Percentiles rank a stretch among this genome's conserved stretches.
phyloP scores from a whole-genome alignment of 2,888 invertebrate species.

The Geotrupes spiniger region DNA sequence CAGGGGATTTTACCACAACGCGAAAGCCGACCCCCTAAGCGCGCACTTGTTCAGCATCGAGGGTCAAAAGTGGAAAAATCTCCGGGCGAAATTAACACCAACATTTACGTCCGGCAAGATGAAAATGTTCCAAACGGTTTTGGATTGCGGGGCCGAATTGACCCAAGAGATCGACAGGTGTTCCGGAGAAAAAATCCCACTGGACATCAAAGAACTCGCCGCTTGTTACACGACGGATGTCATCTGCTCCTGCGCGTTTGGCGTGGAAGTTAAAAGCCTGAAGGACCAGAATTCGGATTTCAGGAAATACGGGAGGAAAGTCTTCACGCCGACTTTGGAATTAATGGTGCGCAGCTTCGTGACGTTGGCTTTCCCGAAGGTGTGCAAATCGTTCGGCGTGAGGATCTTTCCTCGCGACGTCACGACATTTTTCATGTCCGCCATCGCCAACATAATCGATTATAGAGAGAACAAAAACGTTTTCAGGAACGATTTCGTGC shows the following conservation, averaged over 20 bases:
- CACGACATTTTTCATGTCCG: conserved; percentile 35
- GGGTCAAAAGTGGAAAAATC: conserved; percentile 57
- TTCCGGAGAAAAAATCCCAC: background rate
- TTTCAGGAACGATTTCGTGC: conserved; percentile 42
- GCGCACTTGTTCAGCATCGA: conserved; percentile 56
- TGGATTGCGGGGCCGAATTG: background rate
- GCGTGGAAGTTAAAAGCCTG: conserved; percentile 15
- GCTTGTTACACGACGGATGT: conserved; percentile 20
- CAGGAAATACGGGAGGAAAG: conserved; percentile 7
- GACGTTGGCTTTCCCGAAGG: conserved; percentile 24
- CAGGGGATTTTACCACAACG: conserved; percentile 58
- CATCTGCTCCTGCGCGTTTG: conserved; percentile 15
- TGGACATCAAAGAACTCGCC: conserved; percentile 13
- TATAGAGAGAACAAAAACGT: conserved; percentile 24
- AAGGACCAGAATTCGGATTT: conserved; percentile 18
- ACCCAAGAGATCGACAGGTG: background rate
- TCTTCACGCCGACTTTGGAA: conserved; percentile 2
- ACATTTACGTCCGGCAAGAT: too few species aligned
- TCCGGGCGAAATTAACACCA: conserved; percentile 24
- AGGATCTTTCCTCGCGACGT: conserved; percentile 27
- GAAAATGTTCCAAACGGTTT: conserved; percentile 12
- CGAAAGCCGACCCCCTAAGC: conserved; percentile 56
- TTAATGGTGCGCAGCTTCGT: conserved; percentile 17
- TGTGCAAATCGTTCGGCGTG: conserved; percentile 24
- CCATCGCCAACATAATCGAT: conserved; percentile 35